Base-by-base conservation (phyloP, 35 echinoderm and acorn worm species). In the Amphiura filiformis region DNA sequence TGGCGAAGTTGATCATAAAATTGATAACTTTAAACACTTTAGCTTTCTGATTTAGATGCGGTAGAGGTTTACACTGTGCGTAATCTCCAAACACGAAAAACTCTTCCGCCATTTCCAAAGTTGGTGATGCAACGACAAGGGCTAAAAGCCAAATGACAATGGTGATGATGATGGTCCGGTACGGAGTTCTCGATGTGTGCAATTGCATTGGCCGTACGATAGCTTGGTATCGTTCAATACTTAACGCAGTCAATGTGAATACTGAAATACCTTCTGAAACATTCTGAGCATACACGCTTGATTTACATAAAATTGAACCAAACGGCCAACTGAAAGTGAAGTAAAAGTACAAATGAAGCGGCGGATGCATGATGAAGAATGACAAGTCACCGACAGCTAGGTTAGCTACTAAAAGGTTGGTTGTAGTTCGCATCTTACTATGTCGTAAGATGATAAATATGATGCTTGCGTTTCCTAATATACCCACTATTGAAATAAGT, bases 151-250 rank as follows among this genome's bases (percentile, higher is more conserved):
- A 70, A 18, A 30, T 70, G 15, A 70, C 26, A 4, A 70, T 23
- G 61, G 61, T 70, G 26, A 70, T 70, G 26, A 70, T 70, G 2
- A 70, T 70, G 1, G 61, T 70, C 28, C 61, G 61, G 26, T 70
- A 70, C 26, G 61, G 61, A 11, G 26, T 70, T 70, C 61, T 23
- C 28, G 61, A 70, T 70, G 61, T 70, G 26, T 70, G 61, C 26
- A 70, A 30, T n/a, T 70, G 61, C 61, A 70, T 70, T 13, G 61
- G 61, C 4, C 61, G 61, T 3, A 70, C 61, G 28, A 70, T 70
- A 70, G 61, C 61, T 23, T 70, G 61, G 26, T 70, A 70, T 70
- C 61, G 61, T 70, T 70, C 61, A 15, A 70, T 70, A n/a, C 61
- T 70, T 70, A 70, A n/a, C 9, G 61, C 61, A 26, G 61, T 11